These are phyloP conservation scores for Epizoanthus ramosus DNA, from an alignment of 92 coral and sea anemone genomes.

Conservation along the genomic window DNA sequence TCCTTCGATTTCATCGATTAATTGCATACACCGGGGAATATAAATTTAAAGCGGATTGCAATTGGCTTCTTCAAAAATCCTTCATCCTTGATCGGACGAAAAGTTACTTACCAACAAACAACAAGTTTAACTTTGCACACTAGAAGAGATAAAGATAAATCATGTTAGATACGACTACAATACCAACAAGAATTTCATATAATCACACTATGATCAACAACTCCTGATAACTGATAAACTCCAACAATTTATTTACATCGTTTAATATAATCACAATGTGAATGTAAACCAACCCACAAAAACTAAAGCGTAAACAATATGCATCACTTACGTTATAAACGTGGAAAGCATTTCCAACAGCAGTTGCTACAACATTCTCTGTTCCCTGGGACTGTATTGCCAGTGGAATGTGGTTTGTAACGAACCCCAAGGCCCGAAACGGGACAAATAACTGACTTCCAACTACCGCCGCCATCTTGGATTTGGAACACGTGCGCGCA, in stretches of 20 bases:
- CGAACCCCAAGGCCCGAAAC: conserved; percentile 92
- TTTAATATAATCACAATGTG: no score
- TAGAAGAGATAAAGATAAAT: conserved; percentile 37
- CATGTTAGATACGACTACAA: neutral
- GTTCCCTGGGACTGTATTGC: conserved; percentile 87
- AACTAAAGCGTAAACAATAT: neutral
- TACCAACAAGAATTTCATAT: neutral
- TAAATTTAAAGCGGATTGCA: no score
- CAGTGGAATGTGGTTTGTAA: conserved; percentile 88
- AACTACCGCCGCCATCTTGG: conserved; percentile 80
- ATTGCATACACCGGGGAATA: no score
- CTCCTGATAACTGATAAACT: neutral
- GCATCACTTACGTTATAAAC: conserved; percentile 82
- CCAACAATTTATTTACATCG: neutral
- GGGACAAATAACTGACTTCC: conserved; percentile 97
- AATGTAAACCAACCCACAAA: neutral
- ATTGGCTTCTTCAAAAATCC: no score
- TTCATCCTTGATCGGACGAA: no score
- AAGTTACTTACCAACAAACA: conserved; percentile 91
- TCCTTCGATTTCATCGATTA: no score
- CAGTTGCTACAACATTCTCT: conserved; percentile 87
- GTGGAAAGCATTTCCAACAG: conserved; percentile 93
- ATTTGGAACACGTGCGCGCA: conserved; percentile 41
- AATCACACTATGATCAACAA: no score
- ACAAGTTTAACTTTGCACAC: conserved; percentile 92